phyloP scores from a whole-genome alignment of 2,888 invertebrate species.

The Adelognathus sp. region DNA sequence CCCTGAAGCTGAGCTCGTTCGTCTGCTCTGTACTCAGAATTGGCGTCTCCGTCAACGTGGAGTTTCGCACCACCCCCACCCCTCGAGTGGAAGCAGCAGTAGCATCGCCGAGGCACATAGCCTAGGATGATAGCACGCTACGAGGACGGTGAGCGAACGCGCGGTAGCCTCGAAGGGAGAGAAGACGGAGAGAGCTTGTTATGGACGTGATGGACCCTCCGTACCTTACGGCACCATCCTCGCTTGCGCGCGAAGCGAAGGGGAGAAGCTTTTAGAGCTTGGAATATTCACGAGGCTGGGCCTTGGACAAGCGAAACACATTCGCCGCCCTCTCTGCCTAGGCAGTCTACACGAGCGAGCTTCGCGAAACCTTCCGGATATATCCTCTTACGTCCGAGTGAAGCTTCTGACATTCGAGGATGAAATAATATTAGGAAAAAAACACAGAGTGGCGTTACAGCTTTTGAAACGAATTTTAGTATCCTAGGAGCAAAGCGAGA shows the following conservation, averaged over 20 bases:
- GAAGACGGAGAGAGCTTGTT: conserved; percentile 74
- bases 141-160: conserved; percentile 44
- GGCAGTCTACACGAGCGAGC: conserved; percentile 15
- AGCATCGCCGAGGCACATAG: conserved; percentile 63
- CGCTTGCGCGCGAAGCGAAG: conserved; percentile 57
- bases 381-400: conserved; percentile 58
- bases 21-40: no score
- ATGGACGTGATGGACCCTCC: conserved; percentile 80
- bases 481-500: neutral
- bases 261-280: conserved; percentile 80
- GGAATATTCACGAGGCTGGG: conserved; percentile 80
- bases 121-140: conserved; percentile 66
- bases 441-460: neutral
- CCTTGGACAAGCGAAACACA: conserved; percentile 77
- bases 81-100: conserved; percentile 61
- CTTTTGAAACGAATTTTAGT: neutral
- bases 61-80: conserved; percentile 51
- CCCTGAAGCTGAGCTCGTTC: conserved; percentile 38
- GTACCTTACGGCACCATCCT: conserved; percentile 70
- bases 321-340: conserved; percentile 60
- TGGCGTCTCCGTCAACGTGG: conserved; percentile 32
- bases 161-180: conserved; percentile 18
- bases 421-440: conserved; percentile 23
- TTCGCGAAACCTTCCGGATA: conserved; percentile 49
- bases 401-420: conserved; percentile 36